Evolutionary conservation across 2,888 invertebrate genomes (phyloP).

Genomic region (Nomada fucata): DNA sequence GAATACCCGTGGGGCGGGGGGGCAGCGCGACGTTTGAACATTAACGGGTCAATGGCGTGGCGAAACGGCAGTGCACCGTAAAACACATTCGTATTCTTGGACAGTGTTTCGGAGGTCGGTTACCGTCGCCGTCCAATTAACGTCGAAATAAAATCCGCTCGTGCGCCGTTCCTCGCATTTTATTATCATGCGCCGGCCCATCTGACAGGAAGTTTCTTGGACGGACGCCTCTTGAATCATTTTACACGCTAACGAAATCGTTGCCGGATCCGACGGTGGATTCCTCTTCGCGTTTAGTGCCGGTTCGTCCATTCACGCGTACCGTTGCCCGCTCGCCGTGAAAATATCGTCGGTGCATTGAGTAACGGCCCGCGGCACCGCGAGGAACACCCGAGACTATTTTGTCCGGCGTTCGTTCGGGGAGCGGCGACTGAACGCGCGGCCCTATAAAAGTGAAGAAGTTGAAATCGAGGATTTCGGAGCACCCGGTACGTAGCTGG

Average conservation of each 20-base stretch:
- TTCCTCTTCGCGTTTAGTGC: neutral
- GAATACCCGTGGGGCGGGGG: too few relatives aligned
- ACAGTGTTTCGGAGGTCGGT: conserved; percentile 66
- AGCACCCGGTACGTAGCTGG: conserved; percentile 49
- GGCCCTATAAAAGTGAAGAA: neutral
- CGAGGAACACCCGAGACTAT: too few relatives aligned
- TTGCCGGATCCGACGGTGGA: neutral
- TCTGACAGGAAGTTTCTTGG: conserved; percentile 39
- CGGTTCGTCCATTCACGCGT: neutral
- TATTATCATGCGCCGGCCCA: conserved; percentile 28
- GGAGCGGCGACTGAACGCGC: too few relatives aligned
- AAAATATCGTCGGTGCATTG: neutral
- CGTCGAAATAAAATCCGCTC: conserved; percentile 59
- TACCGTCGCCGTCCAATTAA: conserved; percentile 64
- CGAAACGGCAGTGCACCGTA: conserved; percentile 62
- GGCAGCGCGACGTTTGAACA: conserved; percentile 56
- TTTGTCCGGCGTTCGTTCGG: too few relatives aligned
- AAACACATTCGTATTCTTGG: conserved; percentile 71
- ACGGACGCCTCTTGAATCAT: conserved; percentile 10
- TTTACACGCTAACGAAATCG: conserved; percentile 9
- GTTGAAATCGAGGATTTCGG: neutral
- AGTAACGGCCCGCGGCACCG: too few relatives aligned
- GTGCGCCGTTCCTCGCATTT: conserved; percentile 32
- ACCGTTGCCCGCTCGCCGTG: too few relatives aligned
- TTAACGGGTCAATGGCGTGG: conserved; percentile 69